A percentile compares a stretch with the other conserved stretches of the same genome.
Conservation (phyloP, 2,113 vertebrate species). For the Syngnathus scovelli region DNA sequence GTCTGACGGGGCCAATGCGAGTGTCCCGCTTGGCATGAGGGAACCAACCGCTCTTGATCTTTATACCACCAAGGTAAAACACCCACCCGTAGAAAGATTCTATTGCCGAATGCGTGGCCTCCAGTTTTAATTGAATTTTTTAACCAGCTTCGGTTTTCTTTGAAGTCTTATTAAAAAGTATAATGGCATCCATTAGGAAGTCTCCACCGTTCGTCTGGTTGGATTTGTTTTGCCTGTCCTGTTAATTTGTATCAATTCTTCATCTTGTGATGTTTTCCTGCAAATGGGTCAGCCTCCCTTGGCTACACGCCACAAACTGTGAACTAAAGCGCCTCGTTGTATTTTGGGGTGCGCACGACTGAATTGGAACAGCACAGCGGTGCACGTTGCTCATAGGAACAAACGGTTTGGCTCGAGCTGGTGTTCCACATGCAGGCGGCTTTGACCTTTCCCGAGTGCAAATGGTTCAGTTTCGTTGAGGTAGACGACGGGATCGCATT, state of each 20-base stretch:
- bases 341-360: background rate
- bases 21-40: conserved; percentile 49
- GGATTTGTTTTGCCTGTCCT: background rate
- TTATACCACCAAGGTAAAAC: conserved; percentile 41
- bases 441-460: too few relatives aligned
- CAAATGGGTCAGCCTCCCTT: background rate
- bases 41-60: conserved; percentile 54
- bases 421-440: too few relatives aligned
- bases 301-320: background rate
- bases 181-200: too few relatives aligned
- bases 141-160: background rate
- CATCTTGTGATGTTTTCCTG: background rate
- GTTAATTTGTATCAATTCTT: background rate
- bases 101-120: too few relatives aligned
- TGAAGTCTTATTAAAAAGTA: background rate
- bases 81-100: background rate
- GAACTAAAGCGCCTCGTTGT: background rate
- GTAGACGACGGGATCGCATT: too few relatives aligned
- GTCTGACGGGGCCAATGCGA: conserved; percentile 38
- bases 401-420: background rate
- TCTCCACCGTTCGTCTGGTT: background rate
- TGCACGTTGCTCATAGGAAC: background rate
- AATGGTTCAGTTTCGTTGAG: too few relatives aligned
- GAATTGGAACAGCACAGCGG: background rate
- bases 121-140: too few relatives aligned